Percentiles rank a stretch among this genome's conserved stretches.
phyloP scores from a whole-genome alignment of 2,113 vertebrate genomes.

The Bubo scandiacus region DNA sequence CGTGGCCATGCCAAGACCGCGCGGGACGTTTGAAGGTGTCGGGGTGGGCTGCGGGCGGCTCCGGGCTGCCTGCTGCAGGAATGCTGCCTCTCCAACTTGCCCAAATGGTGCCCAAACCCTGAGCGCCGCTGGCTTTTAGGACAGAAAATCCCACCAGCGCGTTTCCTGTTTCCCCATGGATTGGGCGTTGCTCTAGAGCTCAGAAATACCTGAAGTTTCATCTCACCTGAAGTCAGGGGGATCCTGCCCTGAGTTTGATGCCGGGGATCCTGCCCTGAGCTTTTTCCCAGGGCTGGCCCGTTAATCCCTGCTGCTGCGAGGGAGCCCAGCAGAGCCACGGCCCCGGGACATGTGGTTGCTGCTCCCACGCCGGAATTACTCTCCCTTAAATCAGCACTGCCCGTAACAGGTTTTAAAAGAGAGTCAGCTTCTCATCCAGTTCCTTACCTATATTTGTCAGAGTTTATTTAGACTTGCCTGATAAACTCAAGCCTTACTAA shows the following conservation, averaged over 20 bases:
- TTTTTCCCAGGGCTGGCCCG: background rate
- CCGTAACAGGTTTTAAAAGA: rapidly evolving
- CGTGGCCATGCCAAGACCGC: rapidly evolving
- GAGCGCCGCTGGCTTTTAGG: rapidly evolving
- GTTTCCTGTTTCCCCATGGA: rapidly evolving
- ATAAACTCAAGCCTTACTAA: background rate
- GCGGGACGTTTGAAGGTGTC: rapidly evolving
- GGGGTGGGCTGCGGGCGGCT: background rate
- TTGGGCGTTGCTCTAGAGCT: background rate
- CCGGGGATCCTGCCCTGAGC: background rate
- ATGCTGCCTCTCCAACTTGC: background rate
- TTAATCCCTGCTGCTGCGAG: rapidly evolving
- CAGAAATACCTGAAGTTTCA: background rate
- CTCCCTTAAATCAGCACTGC: rapidly evolving
- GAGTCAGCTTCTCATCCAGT: rapidly evolving
- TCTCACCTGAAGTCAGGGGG: background rate
- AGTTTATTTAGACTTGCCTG: background rate
- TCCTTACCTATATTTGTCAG: rapidly evolving
- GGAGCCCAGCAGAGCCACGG: background rate
- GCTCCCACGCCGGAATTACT: rapidly evolving
- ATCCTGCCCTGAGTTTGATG: background rate
- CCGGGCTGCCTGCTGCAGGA: background rate
- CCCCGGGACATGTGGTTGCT: background rate
- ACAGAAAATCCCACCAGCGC: rapidly evolving
- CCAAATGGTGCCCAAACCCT: rapidly evolving